Base-by-base conservation (phyloP, 2,888 invertebrate species). In the Caenorhabditis macrosperma region DNA sequence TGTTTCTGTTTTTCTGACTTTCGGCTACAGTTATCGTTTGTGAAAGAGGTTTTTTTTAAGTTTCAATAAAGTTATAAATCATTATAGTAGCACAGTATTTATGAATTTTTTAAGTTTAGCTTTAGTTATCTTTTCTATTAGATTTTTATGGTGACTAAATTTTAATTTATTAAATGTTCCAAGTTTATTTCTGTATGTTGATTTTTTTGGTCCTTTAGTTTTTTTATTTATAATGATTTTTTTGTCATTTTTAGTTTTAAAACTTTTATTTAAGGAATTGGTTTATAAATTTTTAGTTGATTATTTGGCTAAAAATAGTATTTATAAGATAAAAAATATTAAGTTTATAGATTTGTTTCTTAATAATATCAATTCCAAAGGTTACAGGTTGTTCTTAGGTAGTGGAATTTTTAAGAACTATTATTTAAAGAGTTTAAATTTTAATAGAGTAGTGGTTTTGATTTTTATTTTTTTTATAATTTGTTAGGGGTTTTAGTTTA, bases 211-310 rank as follows among this genome's bases (percentile, higher is more conserved):
- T 35, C 83, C 82, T 28, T 50, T 85, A 50, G 67, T 68, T 94
- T 94, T 76, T 81, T 41, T 81, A 41, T 76, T 78, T 69, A 63
- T 84, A 22, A 72, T 80, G 57, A 61, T 79, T 67, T 81, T 85
- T 80, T 69, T 84, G 44, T 67, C 78, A 50, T 85, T 79, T 82
- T 72, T 86, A 50, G 44, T 71, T 41, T 44, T 81, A 33, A 85
- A 85, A 74, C 41, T 79, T 30, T 72, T 85, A 24, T 78, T 80
- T 64, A 81, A 82, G 66, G 83, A 85, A 50, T 64, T 84, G 30
- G 63, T 52, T 59, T 83, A 84, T 78, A 85, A 85, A 54, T 84
- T 85, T 81, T 81, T 84, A 61, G 82, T 81, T 10, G 85, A 85
- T 82, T 86, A 74, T 82, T 83, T 85, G 59, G 75, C 80, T 68